These are phyloP conservation scores for Antechinus stuartii DNA, from an alignment of 2,113 vertebrate species.

Conservation along the genomic window DNA sequence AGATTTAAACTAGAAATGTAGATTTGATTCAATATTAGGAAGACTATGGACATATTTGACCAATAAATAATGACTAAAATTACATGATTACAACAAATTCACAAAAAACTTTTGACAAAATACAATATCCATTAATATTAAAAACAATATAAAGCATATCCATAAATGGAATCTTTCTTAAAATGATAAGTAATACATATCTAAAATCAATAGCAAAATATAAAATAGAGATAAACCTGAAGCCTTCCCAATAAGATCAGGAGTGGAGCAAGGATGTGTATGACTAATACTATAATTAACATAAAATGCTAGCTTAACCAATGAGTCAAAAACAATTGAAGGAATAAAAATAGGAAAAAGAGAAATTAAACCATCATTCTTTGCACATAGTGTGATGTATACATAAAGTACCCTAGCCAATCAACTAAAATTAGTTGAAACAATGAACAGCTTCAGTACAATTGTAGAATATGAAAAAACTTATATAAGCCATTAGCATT, in stretches of 20 bases:
- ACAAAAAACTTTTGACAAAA: background rate
- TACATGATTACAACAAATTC: background rate
- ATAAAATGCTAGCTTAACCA: background rate
- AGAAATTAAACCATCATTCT: background rate
- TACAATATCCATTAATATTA: background rate
- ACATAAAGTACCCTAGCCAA: background rate
- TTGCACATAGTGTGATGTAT: background rate
- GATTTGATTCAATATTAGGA: background rate
- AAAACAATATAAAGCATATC: background rate
- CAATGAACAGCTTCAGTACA: background rate
- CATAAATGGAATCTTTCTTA: background rate
- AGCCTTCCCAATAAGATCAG: background rate
- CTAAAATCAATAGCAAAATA: background rate
- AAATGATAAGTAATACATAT: background rate
- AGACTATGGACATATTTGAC: background rate
- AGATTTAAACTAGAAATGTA: background rate
- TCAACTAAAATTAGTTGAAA: background rate
- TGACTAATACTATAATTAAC: background rate
- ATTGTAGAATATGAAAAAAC: background rate
- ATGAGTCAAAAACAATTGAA: background rate
- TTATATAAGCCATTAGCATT: background rate
- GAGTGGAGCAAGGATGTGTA: background rate
- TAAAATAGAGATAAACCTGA: background rate
- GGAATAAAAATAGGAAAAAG: background rate
- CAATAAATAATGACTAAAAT: background rate